Percentiles rank a stretch among this genome's conserved stretches.
Evolutionary conservation across 2,888 invertebrate species (phyloP).

Genomic region (Cepaea hortensis): DNA sequence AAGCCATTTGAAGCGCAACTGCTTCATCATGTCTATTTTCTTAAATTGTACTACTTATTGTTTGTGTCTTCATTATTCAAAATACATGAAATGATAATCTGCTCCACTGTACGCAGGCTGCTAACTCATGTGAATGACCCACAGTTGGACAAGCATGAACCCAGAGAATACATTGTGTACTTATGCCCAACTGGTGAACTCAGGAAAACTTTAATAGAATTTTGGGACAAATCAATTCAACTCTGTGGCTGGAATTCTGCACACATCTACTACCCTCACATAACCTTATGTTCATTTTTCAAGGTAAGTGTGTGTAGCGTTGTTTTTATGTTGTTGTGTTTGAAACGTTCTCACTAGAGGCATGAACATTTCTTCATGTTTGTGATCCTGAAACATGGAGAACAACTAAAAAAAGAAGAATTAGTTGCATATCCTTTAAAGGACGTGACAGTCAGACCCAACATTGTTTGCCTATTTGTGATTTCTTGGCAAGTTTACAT

Average conservation of each 20-base stretch:
- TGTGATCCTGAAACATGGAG: too few relatives aligned
- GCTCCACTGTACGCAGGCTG: constrained; percentile 78
- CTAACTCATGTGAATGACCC: constrained; percentile 91
- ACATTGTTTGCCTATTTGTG: too few relatives aligned
- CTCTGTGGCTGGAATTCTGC: constrained; percentile 91
- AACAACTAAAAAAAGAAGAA: too few relatives aligned
- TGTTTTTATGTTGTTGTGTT: neutral
- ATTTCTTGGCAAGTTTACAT: too few relatives aligned
- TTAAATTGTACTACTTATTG: too few relatives aligned
- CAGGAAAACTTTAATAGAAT: constrained; percentile 83
- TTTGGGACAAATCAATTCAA: constrained; percentile 83
- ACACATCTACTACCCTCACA: constrained; percentile 92
- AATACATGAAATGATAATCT: too few relatives aligned
- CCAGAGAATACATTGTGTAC: constrained; percentile 91
- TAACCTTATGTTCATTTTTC: constrained; percentile 92
- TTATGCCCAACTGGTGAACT: constrained; percentile 89
- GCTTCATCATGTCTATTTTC: too few relatives aligned
- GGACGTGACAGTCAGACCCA: too few relatives aligned
- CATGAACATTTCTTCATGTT: neutral
- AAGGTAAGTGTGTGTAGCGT: constrained; percentile 60
- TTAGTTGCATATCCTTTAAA: too few relatives aligned
- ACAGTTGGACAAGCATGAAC: constrained; percentile 85
- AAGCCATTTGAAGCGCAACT: too few relatives aligned
- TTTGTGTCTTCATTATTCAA: too few relatives aligned
- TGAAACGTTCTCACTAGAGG: neutral